Evolutionary conservation across 1,140 invertebrate genomes (phyloP).

Genomic region (Ceratosolen fusciceps): DNA sequence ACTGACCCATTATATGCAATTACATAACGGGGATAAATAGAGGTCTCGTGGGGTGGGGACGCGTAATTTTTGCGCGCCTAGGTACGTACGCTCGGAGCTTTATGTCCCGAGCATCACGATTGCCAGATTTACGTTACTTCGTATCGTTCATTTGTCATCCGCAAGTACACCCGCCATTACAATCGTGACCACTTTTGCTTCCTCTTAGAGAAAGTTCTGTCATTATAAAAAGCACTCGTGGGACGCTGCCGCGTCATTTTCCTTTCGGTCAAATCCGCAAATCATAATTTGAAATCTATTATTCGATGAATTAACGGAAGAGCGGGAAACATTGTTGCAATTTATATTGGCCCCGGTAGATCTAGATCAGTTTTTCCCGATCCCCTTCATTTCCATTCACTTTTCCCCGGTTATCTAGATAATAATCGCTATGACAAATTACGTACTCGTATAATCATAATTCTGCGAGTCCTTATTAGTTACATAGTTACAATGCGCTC

Average conservation of each 20-base stretch:
- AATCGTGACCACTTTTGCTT: conserved; percentile 46
- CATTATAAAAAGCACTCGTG: conserved; percentile 35
- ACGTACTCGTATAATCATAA: too few relatives aligned
- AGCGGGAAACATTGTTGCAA: not conserved
- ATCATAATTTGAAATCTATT: conserved; percentile 30
- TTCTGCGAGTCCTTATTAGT: too few relatives aligned
- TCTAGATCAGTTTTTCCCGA: not conserved
- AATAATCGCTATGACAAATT: not conserved
- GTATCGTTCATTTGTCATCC: conserved; percentile 43
- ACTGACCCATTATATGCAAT: not conserved
- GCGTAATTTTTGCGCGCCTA: not conserved
- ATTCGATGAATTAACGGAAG: not conserved
- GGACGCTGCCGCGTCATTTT: conserved; percentile 10
- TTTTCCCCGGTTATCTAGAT: not conserved
- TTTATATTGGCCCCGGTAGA: not conserved
- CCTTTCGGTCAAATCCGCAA: conserved; percentile 1
- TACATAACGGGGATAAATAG: not conserved
- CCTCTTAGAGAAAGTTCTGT: conserved; percentile 43
- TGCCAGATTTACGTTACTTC: not conserved
- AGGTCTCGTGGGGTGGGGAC: too few relatives aligned
- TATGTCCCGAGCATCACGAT: conserved; percentile 31
- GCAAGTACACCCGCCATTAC: conserved; percentile 30
- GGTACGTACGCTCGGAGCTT: too few relatives aligned
- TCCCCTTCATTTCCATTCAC: not conserved
- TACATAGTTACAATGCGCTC: too few relatives aligned